Evolutionary conservation across 2,888 invertebrate species (phyloP), one percentile per base, ranked within the genome.

Genomic region (Drosophila cognata): DNA sequence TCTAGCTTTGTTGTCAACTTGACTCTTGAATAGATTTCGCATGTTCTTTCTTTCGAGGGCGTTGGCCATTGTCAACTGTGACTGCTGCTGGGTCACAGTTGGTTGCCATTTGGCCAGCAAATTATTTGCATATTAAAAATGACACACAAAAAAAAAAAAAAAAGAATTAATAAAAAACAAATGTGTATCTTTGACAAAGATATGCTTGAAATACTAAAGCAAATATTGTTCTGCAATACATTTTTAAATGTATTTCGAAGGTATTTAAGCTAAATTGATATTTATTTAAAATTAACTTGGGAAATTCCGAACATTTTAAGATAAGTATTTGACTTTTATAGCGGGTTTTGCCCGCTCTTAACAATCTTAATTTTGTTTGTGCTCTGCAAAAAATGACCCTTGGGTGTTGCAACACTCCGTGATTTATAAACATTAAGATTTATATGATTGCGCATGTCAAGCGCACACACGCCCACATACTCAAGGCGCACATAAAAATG

Each of bases 101-200:
- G 91, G 80, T 74, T 90, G 90, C 86, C 88, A 77, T 90, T 90
- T 90, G 87, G 81, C 79, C 80, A 84, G 74, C 84, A 89, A 89
- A 91, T 89, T 89, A 89, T 91, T 89, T 88, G 77, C 86, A 86
- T 86, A 91, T 89, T 88, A 87, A 79, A 86, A 84, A 73, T 74
- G 71, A 16, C 71, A 65, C 67, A 74, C 56, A 31, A 68, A 53
- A 62, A 65, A 52, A 59, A 43, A 62, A 61, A 60, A 10, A 7
- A 43, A 62, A 61, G 57, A 10, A 7, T 21, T 7, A 21, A 46
- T 7, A 28, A 13, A 66, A 55, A 35, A 61, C 61, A 53, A 43
- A 48, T 50, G 21, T 36, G 25, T 38, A 21, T 38, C 8, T 28
- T 57, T 67, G 13, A 11, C 21, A n/a, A 29, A 36, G 6, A 57